These are phyloP conservation scores for Phymastichus coffea DNA, from an alignment of 1,140 invertebrate species.

Conservation along the genomic window DNA sequence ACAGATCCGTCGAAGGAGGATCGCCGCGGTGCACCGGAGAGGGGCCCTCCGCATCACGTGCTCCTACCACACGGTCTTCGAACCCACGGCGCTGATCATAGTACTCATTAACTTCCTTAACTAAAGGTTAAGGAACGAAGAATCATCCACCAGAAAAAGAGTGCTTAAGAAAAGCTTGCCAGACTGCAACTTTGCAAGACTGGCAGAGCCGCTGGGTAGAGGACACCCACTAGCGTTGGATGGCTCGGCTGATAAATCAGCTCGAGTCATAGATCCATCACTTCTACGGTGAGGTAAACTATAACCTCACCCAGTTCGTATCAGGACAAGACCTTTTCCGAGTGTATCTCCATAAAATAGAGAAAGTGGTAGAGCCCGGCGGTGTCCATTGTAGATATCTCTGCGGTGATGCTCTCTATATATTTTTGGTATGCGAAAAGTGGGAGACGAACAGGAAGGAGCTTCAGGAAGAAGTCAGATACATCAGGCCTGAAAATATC, in stretches of 20 bases:
- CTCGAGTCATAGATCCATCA: constrained; percentile 26
- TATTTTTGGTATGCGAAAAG: too few relatives aligned
- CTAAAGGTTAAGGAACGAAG: too few relatives aligned
- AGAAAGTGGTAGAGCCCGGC: neutral
- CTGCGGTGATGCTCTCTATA: neutral
- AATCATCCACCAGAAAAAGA: too few relatives aligned
- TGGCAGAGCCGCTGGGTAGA: constrained; percentile 18
- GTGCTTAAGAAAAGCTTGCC: too few relatives aligned
- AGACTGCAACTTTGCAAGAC: neutral
- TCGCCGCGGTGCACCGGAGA: constrained; percentile 2
- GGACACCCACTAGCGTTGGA: constrained; percentile 27
- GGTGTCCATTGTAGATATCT: neutral
- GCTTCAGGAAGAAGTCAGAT: too few relatives aligned
- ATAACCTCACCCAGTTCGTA: constrained; percentile 30
- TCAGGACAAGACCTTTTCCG: constrained; percentile 22
- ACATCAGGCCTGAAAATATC: too few relatives aligned
- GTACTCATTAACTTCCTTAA: neutral
- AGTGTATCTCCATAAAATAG: constrained; percentile 28
- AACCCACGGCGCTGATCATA: constrained; percentile 16
- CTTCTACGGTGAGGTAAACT: constrained; percentile 22
- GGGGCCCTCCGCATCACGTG: neutral
- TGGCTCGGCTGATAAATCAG: constrained; percentile 8
- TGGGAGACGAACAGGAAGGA: too few relatives aligned
- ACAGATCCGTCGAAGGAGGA: neutral
- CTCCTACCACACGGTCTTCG: constrained; percentile 33